Evolutionary conservation across 2,113 vertebrate genomes (phyloP).

Genomic region (Shinisaurus crocodilurus): DNA sequence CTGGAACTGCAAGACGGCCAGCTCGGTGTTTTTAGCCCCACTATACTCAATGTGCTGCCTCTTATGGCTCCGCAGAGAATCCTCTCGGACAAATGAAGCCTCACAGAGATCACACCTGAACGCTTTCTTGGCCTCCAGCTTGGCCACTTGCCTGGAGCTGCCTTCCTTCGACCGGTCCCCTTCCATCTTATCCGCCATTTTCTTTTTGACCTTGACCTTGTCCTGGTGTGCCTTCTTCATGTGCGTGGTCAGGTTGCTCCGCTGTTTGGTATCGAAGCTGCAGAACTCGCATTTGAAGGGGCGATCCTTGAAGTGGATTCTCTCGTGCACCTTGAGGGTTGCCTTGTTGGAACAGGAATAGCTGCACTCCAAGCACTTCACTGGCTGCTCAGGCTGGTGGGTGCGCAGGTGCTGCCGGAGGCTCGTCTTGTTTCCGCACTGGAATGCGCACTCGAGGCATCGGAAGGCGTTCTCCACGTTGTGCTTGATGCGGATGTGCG

Average conservation of each 20-base stretch:
- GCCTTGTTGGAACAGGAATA: conserved; percentile 95
- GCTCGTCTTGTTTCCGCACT: conserved; percentile 88
- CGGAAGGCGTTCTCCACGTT: conserved; percentile 83
- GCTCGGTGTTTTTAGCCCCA: conserved; percentile 59
- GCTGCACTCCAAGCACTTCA: conserved; percentile 89
- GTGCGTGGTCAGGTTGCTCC: conserved; percentile 94
- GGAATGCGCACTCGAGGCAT: conserved; percentile 90
- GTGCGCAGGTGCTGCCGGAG: conserved; percentile 89
- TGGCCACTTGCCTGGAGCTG: conserved; percentile 86
- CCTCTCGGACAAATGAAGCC: conserved; percentile 93
- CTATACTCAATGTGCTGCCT: conserved; percentile 87
- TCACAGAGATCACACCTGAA: conserved; percentile 90
- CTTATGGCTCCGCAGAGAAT: conserved; percentile 94
- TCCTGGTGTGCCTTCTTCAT: conserved; percentile 88
- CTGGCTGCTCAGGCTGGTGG: conserved; percentile 87
- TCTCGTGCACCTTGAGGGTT: conserved; percentile 90
- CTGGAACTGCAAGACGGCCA: conserved; percentile 79
- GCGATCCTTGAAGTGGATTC: conserved; percentile 91
- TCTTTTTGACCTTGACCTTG: conserved; percentile 65
- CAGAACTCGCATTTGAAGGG: conserved; percentile 92
- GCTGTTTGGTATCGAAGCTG: conserved; percentile 93
- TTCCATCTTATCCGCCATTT: conserved; percentile 65
- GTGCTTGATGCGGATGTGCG: conserved; percentile 94
- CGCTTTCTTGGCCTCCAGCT: conserved; percentile 88
- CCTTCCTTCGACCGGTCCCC: conserved; percentile 73